Evolutionary conservation across 2,888 invertebrate species (phyloP).

Genomic region (Eremobia ochroleuca): DNA sequence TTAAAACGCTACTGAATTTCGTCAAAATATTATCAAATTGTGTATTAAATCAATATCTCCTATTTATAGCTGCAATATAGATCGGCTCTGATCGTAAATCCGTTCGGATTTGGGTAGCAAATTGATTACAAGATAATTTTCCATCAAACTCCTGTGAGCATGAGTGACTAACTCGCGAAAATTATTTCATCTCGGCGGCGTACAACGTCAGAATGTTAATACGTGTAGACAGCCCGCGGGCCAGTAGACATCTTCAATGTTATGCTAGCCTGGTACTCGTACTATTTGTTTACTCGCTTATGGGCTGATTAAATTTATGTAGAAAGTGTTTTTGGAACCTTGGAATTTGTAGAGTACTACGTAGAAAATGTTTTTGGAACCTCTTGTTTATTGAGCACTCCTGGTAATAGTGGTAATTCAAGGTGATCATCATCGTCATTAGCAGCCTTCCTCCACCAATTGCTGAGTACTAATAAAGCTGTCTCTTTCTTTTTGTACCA

Average conservation of each 20-base stretch:
- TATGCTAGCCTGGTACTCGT: conserved; percentile 49
- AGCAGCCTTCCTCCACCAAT: background rate
- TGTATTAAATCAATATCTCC: background rate
- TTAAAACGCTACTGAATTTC: background rate
- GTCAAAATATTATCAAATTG: conserved; percentile 6
- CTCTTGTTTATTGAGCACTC: background rate
- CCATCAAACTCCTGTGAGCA: conserved; percentile 42
- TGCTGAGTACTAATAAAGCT: background rate
- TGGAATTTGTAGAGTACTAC: background rate
- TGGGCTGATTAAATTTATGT: background rate
- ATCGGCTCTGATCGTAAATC: background rate
- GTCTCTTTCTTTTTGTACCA: background rate
- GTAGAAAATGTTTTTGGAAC: background rate
- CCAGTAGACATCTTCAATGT: conserved; percentile 52
- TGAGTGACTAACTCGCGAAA: conserved; percentile 41
- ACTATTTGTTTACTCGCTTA: conserved; percentile 47
- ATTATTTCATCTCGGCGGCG: conserved; percentile 54
- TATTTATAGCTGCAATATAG: background rate
- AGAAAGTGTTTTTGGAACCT: background rate
- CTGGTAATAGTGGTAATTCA: background rate
- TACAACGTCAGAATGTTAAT: conserved; percentile 63
- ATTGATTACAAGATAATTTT: conserved; percentile 35
- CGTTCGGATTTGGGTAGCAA: background rate
- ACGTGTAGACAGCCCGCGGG: conserved; percentile 64
- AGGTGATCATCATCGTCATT: background rate